phyloP scores from a whole-genome alignment of 1,140 invertebrate species.

The Triops longicaudatus region DNA sequence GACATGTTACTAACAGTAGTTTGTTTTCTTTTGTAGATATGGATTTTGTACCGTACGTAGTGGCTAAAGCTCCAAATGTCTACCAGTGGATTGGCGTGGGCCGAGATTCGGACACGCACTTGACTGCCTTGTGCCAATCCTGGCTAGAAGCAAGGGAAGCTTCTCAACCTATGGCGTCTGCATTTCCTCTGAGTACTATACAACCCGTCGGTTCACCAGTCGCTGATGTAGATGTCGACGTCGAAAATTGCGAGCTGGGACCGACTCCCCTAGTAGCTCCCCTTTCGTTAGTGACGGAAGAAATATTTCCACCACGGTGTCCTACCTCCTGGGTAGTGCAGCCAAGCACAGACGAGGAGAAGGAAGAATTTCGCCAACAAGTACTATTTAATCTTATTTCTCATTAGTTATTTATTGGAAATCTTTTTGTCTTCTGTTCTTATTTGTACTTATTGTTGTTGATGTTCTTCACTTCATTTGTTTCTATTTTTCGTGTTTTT shows the following conservation, averaged over 20 bases:
- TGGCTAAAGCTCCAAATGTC: conserved; percentile 39
- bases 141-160: conserved; percentile 58
- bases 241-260: conserved; percentile 15
- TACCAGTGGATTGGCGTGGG: conserved; percentile 96
- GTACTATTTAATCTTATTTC: conserved; percentile 37
- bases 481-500: too few relatives aligned
- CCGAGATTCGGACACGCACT: conserved; percentile 71
- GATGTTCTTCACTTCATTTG: too few relatives aligned
- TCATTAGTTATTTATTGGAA: neutral
- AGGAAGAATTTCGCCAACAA: conserved; percentile 65
- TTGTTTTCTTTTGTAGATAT: neutral
- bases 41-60: conserved; percentile 27
- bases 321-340: conserved; percentile 70
- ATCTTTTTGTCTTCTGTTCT: too few relatives aligned
- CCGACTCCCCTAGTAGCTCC: conserved; percentile 20
- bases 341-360: conserved; percentile 65
- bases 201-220: neutral
- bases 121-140: conserved; percentile 61
- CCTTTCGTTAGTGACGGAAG: conserved; percentile 35
- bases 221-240: conserved; percentile 31
- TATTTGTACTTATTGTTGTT: too few relatives aligned
- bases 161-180: neutral
- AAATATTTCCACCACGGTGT: conserved; percentile 50
- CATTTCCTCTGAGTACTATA: conserved; percentile 17
- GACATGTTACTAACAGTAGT: neutral